phyloP scores from a whole-genome alignment of 2,888 invertebrate species.

The Creontiades dilutus region DNA sequence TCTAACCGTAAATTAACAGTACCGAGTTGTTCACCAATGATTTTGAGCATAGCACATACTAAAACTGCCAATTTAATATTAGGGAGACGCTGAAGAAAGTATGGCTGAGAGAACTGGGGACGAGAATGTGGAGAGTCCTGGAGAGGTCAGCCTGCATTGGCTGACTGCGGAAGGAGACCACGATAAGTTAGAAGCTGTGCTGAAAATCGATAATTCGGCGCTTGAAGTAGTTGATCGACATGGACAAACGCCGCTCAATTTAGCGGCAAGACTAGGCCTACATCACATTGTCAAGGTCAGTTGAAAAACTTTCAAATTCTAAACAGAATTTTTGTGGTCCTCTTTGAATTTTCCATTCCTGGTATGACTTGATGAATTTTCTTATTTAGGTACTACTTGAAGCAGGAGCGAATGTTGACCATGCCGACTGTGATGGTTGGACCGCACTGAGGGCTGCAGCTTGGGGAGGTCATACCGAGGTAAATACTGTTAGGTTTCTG shows the following conservation, averaged over 20 bases:
- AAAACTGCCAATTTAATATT: not conserved
- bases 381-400: constrained; percentile 79
- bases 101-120: constrained; percentile 70
- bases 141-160: constrained; percentile 84
- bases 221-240: constrained; percentile 85
- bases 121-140: constrained; percentile 71
- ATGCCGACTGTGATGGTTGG: constrained; percentile 92
- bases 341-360: too few species aligned
- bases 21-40: too few species aligned
- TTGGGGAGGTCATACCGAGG: constrained; percentile 96
- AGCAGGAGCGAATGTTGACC: constrained; percentile 86
- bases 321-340: too few species aligned
- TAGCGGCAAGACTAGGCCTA: constrained; percentile 90
- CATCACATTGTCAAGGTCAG: constrained; percentile 84
- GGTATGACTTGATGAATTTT: too few species aligned
- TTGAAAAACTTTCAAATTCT: not conserved
- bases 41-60: too few species aligned
- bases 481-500: constrained; percentile 76
- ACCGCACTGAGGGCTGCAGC: constrained; percentile 94
- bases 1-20: too few species aligned
- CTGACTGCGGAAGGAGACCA: constrained; percentile 88
- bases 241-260: constrained; percentile 92
- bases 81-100: constrained; percentile 73
- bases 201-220: constrained; percentile 81
- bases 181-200: constrained; percentile 82